Conservation (phyloP, 1,140 invertebrate species). For the Apocrypta bakeri region DNA sequence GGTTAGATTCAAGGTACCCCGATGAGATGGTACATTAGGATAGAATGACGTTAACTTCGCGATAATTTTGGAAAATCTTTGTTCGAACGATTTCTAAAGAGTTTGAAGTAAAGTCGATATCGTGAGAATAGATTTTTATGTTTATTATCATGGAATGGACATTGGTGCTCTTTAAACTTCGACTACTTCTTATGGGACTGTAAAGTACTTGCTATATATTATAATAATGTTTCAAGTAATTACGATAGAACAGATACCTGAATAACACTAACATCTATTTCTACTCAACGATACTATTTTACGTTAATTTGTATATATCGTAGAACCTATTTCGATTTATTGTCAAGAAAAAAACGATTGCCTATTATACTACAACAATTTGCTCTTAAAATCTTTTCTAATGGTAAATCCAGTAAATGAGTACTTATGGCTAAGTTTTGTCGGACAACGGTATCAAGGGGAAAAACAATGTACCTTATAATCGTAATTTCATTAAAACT, state of each 20-base stretch:
- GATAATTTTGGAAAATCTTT: neutral
- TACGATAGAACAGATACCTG: too few species aligned
- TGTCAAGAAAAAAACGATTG: too few species aligned
- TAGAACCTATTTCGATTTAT: too few species aligned
- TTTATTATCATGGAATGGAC: too few species aligned
- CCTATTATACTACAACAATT: neutral
- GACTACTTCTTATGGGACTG: too few species aligned
- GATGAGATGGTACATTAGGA: neutral
- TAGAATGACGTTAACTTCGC: neutral
- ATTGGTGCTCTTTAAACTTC: neutral
- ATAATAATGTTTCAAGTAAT: too few species aligned
- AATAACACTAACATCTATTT: too few species aligned
- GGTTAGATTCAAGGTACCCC: neutral
- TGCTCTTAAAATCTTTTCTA: neutral
- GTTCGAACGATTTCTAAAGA: neutral
- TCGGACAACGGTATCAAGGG: neutral
- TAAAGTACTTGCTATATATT: too few species aligned
- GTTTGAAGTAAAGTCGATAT: neutral
- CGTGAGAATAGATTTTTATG: neutral
- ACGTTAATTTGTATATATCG: too few species aligned
- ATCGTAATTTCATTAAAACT: neutral
- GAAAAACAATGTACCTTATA: neutral
- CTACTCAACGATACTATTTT: too few species aligned
- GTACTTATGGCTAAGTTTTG: neutral
- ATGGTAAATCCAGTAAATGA: neutral